Evolutionary conservation across 2,113 vertebrate genomes (phyloP), one percentile per base, ranked within the genome.

Genomic region (Pelobates fuscus): DNA sequence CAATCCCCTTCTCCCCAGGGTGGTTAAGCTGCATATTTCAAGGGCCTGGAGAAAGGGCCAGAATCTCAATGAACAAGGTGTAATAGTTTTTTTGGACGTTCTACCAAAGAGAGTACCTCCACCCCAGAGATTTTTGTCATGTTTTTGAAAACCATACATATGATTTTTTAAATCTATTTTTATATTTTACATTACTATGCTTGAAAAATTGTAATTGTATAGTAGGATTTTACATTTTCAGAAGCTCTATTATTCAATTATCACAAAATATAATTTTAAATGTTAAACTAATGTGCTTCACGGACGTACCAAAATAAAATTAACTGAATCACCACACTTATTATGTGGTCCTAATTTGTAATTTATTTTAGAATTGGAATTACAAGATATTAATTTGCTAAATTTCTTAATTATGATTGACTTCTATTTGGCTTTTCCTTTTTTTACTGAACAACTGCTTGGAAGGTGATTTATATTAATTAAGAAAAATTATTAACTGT

Each of bases 381-480:
- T 87, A 90, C 87, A 81, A 86, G 80, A 85, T 61, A 84, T 81
- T 87, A 85, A 88, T 88, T 83, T 86, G 54, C 72, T 67, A 67
- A 67, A 76, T 76, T 10, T 60, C 72, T 67, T 76, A 67, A 76
- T 76, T 76, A 76, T 49, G 41, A 60, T 76, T 49, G 72, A 61
- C 72, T 52, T 60, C 3, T 46, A 26, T 24, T 74, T 75, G 57
- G 49, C 49, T 15, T 2, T 70, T 46, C 46, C n/a, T 10, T 10
- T 71, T 62, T 71, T 30, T 55, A 26, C 44, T 24, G 55, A 46
- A 75, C 23, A 75, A 67, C 55, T 76, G 55, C 8, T 27, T 5
- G 14, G 41, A 44, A 37, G 6, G 43, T 20, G 12, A 8, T 20
- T 44, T 59, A 23, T 67, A 30, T 30, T 67, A 49, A 58, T 49